Evolutionary conservation across 2,797 vertebrate species (phyloP).

Genomic region (Scolopax bukidnonensis): DNA sequence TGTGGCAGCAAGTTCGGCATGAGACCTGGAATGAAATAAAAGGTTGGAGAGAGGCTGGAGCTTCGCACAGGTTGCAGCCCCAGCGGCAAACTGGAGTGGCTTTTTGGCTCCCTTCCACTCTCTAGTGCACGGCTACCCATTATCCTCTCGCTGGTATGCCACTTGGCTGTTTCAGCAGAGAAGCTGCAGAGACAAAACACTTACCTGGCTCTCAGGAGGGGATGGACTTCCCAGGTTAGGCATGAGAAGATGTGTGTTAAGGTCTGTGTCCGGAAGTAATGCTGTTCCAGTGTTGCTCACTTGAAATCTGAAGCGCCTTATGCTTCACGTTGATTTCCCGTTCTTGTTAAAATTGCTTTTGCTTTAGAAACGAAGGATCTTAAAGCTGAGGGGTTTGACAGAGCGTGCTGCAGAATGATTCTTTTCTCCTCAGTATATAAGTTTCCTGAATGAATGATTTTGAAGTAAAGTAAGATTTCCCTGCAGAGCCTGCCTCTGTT

Average conservation of each 20-base stretch:
- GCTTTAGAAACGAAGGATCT: slow-evolving; percentile 24
- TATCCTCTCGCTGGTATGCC: not conserved
- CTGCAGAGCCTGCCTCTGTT: slow-evolving; percentile 29
- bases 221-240: slow-evolving; percentile 31
- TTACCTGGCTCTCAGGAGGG: not conserved
- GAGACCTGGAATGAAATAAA: not conserved
- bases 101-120: slow-evolving; percentile 39
- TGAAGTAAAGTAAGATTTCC: slow-evolving; percentile 39
- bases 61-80: not conserved
- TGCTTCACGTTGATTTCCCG: not conserved
- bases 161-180: slow-evolving; percentile 22
- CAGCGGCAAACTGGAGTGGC: not conserved
- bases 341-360: slow-evolving; percentile 42
- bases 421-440: slow-evolving; percentile 26
- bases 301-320: not conserved
- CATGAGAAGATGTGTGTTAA: not conserved
- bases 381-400: slow-evolving; percentile 35
- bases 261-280: not conserved
- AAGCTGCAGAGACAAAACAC: not conserved
- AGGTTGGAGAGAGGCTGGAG: not conserved
- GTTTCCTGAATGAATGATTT: slow-evolving; percentile 55
- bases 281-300: not conserved
- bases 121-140: not conserved
- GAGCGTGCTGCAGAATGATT: not conserved
- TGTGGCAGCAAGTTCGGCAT: not conserved